These are phyloP conservation scores for Picus viridis DNA, from an alignment of 2,797 vertebrate species.

Conservation along the genomic window DNA sequence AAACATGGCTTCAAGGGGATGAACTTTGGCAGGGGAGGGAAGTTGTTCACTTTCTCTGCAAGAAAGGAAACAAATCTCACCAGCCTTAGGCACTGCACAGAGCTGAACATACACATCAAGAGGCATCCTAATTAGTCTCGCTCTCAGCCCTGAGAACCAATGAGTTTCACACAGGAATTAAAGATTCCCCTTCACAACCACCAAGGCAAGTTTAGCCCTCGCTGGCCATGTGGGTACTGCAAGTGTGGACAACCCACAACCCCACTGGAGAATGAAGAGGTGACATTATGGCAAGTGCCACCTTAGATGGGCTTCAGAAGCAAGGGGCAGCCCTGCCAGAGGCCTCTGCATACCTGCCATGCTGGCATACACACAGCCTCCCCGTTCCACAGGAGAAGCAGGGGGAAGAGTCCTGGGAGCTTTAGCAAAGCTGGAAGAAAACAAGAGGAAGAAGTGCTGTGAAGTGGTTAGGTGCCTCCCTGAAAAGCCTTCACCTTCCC, in stretches of 20 bases:
- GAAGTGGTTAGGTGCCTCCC: background rate
- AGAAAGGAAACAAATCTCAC: background rate
- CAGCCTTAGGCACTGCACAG: background rate
- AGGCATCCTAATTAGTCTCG: background rate
- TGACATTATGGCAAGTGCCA: background rate
- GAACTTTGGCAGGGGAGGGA: conserved; percentile 93
- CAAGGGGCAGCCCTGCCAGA: background rate
- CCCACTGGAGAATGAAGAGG: background rate
- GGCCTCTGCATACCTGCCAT: conserved; percentile 57
- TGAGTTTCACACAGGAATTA: background rate
- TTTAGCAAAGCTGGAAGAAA: conserved; percentile 44
- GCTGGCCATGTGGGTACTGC: background rate
- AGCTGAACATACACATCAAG: background rate
- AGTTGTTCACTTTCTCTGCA: conserved; percentile 90
- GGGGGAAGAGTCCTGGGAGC: background rate
- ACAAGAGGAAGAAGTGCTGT: background rate
- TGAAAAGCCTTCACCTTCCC: background rate
- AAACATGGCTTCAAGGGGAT: conserved; percentile 97
- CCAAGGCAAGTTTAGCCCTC: background rate
- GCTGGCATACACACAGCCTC: background rate
- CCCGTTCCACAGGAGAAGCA: background rate
- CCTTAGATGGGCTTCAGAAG: background rate
- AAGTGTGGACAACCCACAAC: background rate
- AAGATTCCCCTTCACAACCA: background rate
- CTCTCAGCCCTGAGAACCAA: background rate